A percentile compares a stretch with the other conserved stretches of the same genome.
These are phyloP conservation scores for Tuberolachnus salignus DNA, from an alignment of 2,888 invertebrate genomes.

Conservation along the genomic window DNA sequence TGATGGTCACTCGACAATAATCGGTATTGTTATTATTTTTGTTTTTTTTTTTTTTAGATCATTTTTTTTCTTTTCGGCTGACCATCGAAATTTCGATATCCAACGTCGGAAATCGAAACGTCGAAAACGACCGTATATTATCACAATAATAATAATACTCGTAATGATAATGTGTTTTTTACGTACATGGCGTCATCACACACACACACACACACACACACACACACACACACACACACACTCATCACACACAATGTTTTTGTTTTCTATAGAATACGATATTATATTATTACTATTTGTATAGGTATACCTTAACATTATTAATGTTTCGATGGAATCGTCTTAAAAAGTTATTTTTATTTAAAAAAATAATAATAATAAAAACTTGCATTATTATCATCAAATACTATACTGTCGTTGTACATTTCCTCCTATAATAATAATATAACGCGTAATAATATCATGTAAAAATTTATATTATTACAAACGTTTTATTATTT, in stretches of 20 bases:
- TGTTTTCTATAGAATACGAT: slow-evolving; percentile 12
- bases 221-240: not conserved
- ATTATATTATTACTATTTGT: not conserved
- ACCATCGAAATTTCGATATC: slow-evolving; percentile 12
- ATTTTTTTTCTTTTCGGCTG: not conserved
- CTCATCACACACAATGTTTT: not conserved
- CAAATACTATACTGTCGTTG: not conserved
- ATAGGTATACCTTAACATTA: slow-evolving; percentile 1
- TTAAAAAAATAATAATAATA: slow-evolving; percentile 13
- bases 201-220: not conserved
- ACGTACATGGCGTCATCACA: not conserved
- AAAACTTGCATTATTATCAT: slow-evolving; percentile 4
- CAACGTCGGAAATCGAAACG: slow-evolving; percentile 43
- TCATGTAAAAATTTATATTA: not conserved
- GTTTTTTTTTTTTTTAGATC: not conserved
- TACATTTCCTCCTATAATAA: slow-evolving; percentile 1
- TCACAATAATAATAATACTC: not conserved
- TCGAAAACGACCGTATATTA: not conserved
- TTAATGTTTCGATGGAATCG: not conserved
- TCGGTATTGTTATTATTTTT: slow-evolving; percentile 6
- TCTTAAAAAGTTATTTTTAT: slow-evolving; percentile 6
- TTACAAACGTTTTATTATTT: slow-evolving; percentile 8
- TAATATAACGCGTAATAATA: not conserved
- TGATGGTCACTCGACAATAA: slow-evolving; percentile 12
- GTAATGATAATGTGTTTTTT: not conserved